These are phyloP conservation scores for Phymanthus crucifer DNA, from an alignment of 92 coral and sea anemone genomes.

Conservation along the genomic window DNA sequence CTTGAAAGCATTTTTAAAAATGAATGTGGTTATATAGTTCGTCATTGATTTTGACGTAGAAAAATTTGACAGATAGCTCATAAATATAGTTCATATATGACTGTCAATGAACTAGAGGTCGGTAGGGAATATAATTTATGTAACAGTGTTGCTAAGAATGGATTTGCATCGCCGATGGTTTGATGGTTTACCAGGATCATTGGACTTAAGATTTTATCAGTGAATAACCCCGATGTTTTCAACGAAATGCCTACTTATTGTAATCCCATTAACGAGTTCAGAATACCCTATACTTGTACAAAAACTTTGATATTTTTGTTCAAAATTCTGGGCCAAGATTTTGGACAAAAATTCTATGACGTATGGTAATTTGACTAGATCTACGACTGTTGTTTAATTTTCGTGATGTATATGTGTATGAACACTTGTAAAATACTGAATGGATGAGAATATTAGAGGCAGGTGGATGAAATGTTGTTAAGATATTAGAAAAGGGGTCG, in stretches of 20 bases:
- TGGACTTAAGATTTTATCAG: background rate
- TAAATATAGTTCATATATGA: too few species aligned
- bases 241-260: background rate
- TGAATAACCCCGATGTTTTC: background rate
- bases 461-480: too few species aligned
- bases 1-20: background rate
- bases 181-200: conserved; percentile 1
- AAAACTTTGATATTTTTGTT: too few species aligned
- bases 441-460: background rate
- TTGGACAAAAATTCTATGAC: too few species aligned
- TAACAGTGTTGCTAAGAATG: background rate
- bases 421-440: background rate
- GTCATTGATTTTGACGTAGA: too few species aligned
- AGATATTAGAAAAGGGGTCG: too few species aligned
- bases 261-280: background rate
- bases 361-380: too few species aligned
- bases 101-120: too few species aligned
- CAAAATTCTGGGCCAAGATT: too few species aligned
- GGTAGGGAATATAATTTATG: too few species aligned
- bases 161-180: background rate
- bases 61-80: too few species aligned
- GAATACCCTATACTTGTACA: too few species aligned
- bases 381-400: background rate
- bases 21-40: background rate
- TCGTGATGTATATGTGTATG: background rate